Evolutionary conservation across 1,140 invertebrate species (phyloP).

Genomic region (Platyura marginata): DNA sequence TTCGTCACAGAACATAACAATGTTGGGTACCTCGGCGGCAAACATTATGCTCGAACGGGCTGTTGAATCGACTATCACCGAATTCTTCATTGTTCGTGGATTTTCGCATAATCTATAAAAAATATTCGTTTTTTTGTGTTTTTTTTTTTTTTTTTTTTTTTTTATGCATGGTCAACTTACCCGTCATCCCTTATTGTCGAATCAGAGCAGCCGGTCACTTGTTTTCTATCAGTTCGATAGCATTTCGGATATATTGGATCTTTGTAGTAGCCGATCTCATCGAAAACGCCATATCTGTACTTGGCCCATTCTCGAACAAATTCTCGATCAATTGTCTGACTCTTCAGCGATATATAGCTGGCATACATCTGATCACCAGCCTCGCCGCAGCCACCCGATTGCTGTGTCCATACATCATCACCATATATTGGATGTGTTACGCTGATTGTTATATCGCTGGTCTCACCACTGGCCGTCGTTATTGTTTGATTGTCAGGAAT

Average conservation of each 20-base stretch:
- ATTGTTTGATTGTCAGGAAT: conserved; percentile 14
- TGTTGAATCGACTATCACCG: conserved; percentile 23
- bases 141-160: too few species aligned
- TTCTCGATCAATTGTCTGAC: conserved; percentile 1
- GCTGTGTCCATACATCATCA: conserved; percentile 33
- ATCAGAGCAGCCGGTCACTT: conserved; percentile 30
- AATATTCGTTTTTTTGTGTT: too few species aligned
- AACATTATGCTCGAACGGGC: conserved; percentile 36
- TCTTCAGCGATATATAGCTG: conserved; percentile 16
- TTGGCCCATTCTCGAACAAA: conserved; percentile 44
- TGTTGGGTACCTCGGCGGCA: conserved; percentile 24
- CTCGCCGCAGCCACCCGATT: conserved; percentile 34
- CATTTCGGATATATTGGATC: conserved; percentile 38
- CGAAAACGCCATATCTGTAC: conserved; percentile 50
- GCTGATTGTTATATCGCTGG: conserved; percentile 30
- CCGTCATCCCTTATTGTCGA: conserved; percentile 25
- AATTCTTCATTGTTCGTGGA: conserved; percentile 16
- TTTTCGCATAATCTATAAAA: conserved; percentile 12
- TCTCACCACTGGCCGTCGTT: conserved; percentile 24
- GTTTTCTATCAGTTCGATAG: conserved; percentile 23
- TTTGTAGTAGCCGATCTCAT: conserved; percentile 37
- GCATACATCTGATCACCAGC: conserved; percentile 37
- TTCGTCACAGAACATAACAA: conserved; percentile 39
- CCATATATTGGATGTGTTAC: conserved; percentile 30
- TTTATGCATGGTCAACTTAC: too few species aligned